Conservation (phyloP, 35 echinoderm and acorn worm genomes). For the Diadema setosum region DNA sequence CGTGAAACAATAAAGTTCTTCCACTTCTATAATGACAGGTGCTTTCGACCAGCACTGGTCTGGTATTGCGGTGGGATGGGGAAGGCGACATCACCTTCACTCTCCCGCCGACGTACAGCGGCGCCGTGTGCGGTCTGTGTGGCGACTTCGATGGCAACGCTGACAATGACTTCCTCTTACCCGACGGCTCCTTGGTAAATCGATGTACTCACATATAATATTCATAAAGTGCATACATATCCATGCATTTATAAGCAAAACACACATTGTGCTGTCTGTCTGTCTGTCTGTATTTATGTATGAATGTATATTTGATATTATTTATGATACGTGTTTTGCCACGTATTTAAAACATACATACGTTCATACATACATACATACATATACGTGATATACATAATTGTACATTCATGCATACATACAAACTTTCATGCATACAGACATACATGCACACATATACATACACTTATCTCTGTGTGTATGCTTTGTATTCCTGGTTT, state of each 20-base stretch:
- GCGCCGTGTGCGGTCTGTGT: conserved; percentile 58
- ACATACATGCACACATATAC: no score
- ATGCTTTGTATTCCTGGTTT: no score
- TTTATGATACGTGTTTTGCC: no score
- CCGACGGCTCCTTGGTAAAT: conserved; percentile 26
- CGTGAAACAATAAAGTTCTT: no score
- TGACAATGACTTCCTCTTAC: conserved; percentile 42
- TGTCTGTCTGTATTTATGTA: background rate
- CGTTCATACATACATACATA: no score
- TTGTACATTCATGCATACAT: no score
- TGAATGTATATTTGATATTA: background rate
- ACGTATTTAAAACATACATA: no score
- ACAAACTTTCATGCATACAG: no score
- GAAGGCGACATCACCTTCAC: conserved; percentile 29
- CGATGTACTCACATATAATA: background rate
- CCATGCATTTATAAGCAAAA: background rate
- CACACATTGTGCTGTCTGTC: background rate
- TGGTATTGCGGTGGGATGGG: conserved; percentile 56
- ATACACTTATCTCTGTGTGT: no score
- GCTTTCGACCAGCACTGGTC: background rate
- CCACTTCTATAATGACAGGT: no score
- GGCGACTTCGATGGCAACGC: conserved; percentile 46
- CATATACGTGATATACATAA: no score
- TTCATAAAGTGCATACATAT: background rate
- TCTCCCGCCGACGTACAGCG: conserved; percentile 34